These are phyloP conservation scores for Thera britannica DNA, from an alignment of 2,888 invertebrate genomes.

Conservation along the genomic window DNA sequence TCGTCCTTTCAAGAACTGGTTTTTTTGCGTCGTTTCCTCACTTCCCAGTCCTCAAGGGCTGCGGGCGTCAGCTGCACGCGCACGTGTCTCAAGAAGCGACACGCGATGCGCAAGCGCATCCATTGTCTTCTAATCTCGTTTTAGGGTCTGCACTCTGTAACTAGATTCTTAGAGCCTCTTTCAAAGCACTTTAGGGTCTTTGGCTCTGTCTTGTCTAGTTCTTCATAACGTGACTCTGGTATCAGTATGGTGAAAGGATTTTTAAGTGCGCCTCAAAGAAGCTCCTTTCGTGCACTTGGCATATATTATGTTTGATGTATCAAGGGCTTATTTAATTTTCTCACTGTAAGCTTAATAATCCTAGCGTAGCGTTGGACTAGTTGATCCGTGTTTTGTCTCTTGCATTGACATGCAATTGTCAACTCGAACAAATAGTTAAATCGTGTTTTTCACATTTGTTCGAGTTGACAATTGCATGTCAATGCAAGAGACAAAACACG, in stretches of 20 bases:
- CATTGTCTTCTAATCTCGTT: conserved; percentile 50
- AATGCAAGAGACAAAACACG: too few species aligned
- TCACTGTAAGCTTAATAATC: not conserved
- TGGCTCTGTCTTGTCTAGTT: not conserved
- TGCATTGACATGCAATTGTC: too few species aligned
- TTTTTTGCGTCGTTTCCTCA: conserved; percentile 35
- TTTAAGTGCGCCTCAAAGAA: too few species aligned
- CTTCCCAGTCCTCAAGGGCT: conserved; percentile 24
- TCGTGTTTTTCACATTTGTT: too few species aligned
- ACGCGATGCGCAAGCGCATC: conserved; percentile 54
- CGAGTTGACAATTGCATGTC: too few species aligned
- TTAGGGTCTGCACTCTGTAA: conserved; percentile 22
- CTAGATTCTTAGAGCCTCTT: not conserved
- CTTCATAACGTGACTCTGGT: too few species aligned
- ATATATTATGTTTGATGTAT: not conserved
- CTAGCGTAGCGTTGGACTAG: too few species aligned
- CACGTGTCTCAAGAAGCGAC: conserved; percentile 59
- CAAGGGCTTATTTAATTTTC: not conserved
- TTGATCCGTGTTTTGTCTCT: too few species aligned
- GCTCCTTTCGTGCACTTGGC: too few species aligned
- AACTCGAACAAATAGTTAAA: too few species aligned
- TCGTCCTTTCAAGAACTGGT: conserved; percentile 27
- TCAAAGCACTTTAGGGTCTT: conserved; percentile 12
- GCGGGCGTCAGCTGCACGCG: conserved; percentile 69
- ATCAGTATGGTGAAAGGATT: too few species aligned